phyloP scores from a whole-genome alignment of 37 sponge, comb jelly and placozoan species.

The Amphimedon queenslandica region DNA sequence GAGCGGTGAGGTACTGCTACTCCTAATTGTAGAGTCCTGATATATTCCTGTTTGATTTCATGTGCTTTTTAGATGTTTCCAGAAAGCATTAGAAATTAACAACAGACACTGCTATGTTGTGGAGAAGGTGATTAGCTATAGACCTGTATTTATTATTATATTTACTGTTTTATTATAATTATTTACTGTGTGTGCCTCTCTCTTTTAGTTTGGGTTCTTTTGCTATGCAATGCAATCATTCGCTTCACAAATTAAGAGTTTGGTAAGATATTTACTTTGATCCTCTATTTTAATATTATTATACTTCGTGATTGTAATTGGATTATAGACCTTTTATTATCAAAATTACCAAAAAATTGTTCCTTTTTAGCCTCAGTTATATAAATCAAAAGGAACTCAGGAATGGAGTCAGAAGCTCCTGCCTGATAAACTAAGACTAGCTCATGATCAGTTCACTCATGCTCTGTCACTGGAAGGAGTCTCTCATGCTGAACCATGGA shows the following conservation, averaged over 20 bases:
- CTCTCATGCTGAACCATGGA: constrained; percentile 47
- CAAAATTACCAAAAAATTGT: background rate
- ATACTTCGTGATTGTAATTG: too few species aligned
- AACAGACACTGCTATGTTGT: constrained; percentile 41
- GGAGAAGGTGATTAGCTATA: constrained; percentile 40
- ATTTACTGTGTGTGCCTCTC: background rate
- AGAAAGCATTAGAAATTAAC: constrained; percentile 55
- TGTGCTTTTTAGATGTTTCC: constrained; percentile 47
- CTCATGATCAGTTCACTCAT: constrained; percentile 28
- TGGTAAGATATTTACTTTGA: background rate
- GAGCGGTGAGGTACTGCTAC: background rate
- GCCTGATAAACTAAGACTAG: constrained; percentile 7
- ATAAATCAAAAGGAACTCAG: background rate
- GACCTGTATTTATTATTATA: background rate
- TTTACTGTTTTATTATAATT: background rate
- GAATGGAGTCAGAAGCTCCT: constrained; percentile 24
- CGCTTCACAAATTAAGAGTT: constrained; percentile 37
- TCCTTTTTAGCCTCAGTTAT: background rate
- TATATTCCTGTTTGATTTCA: background rate
- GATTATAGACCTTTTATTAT: background rate
- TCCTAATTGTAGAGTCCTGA: background rate
- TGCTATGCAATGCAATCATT: constrained; percentile 55
- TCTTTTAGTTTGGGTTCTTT: constrained; percentile 61
- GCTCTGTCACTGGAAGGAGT: constrained; percentile 34
- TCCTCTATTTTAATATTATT: too few species aligned